phyloP scores from a whole-genome alignment of 2,888 invertebrate genomes.

The Mactromeris polynyma region DNA sequence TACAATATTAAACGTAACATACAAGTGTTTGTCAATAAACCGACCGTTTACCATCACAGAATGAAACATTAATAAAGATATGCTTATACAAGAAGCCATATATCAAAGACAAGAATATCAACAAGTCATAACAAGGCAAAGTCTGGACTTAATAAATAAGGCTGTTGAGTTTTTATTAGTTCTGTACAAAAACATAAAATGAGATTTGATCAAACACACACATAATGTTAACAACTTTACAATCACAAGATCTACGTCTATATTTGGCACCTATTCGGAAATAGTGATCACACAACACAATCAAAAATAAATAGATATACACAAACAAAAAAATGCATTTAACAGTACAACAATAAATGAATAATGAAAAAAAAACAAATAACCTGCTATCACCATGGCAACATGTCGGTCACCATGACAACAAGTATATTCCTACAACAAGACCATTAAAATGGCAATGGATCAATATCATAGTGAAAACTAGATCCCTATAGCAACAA shows the following conservation, averaged over 20 bases:
- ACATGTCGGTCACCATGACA: neutral
- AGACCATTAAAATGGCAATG: neutral
- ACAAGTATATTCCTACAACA: neutral
- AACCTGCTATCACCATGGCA: neutral
- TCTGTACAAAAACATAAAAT: constrained; percentile 14
- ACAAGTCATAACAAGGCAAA: constrained; percentile 6
- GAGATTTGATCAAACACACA: constrained; percentile 16
- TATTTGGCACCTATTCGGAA: constrained; percentile 66
- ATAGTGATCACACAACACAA: constrained; percentile 43
- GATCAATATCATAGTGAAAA: neutral
- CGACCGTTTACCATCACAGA: neutral
- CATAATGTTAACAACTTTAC: constrained; percentile 12
- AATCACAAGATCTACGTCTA: constrained; percentile 43
- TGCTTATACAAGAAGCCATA: neutral
- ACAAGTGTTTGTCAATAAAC: neutral
- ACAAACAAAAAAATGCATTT: constrained; percentile 34
- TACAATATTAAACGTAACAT: neutral
- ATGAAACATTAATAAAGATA: neutral
- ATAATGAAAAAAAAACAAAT: neutral
- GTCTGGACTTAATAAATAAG: constrained; percentile 15
- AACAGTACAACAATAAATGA: neutral
- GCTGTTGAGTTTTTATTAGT: neutral
- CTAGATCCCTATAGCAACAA: neutral
- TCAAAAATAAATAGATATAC: constrained; percentile 35
- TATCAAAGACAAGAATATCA: neutral